Evolutionary conservation across 2,113 vertebrate species (phyloP).

Genomic region (Lanius ludovicianus): DNA sequence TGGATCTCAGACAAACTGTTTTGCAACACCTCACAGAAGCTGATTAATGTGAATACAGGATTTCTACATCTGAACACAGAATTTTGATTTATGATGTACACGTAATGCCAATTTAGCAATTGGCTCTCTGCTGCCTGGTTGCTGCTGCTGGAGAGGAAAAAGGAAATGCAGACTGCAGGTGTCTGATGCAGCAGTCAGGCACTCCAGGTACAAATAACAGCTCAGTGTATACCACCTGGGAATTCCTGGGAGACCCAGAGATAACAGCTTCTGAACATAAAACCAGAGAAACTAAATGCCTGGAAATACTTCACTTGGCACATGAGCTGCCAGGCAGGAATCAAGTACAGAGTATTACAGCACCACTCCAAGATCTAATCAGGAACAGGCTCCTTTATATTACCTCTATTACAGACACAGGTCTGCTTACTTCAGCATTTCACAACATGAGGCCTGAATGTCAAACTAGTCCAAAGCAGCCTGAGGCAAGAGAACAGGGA

Average conservation of each 20-base stretch:
- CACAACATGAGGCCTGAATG: background rate
- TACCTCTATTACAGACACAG: background rate
- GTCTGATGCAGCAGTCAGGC: background rate
- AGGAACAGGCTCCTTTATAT: background rate
- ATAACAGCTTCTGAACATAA: background rate
- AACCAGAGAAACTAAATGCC: background rate
- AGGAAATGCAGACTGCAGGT: background rate
- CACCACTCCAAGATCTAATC: background rate
- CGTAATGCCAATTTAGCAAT: background rate
- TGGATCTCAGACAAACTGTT: background rate
- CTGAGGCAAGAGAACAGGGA: background rate
- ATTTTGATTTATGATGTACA: background rate
- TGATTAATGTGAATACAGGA: background rate
- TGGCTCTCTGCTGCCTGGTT: background rate
- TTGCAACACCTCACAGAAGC: background rate
- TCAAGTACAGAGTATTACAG: background rate
- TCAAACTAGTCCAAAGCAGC: constrained; percentile 24
- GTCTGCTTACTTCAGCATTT: constrained; percentile 41
- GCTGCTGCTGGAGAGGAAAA: background rate
- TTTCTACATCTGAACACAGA: background rate
- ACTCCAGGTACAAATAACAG: background rate
- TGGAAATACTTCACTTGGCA: background rate
- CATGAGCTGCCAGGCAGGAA: background rate
- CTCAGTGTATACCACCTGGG: background rate
- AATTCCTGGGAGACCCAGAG: background rate